Percentiles rank a stretch among this genome's conserved stretches.
phyloP scores from a whole-genome alignment of 30 jellyfish, hydroid and myxozoan species.

The Aurelia sp. region DNA sequence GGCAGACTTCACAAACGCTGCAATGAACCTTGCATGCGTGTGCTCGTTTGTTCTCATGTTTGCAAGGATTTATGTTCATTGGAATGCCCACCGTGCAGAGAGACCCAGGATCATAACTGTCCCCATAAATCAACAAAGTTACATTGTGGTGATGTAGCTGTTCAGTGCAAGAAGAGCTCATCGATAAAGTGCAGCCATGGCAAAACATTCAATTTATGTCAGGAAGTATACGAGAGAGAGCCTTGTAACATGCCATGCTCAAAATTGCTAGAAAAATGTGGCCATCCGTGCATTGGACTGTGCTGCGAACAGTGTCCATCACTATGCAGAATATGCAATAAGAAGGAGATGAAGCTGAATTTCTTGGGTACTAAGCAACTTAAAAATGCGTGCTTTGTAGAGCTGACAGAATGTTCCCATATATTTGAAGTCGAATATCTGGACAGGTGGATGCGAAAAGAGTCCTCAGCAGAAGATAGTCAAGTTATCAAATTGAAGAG shows the following conservation, averaged over 20 bases:
- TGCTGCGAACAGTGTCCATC: slow-evolving; percentile 82
- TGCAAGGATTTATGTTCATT: slow-evolving; percentile 51
- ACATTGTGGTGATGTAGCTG: slow-evolving; percentile 48
- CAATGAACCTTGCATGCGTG: slow-evolving; percentile 29
- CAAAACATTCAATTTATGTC: slow-evolving; percentile 46
- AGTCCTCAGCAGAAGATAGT: no score
- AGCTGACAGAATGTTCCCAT: slow-evolving; percentile 21
- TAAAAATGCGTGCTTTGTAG: slow-evolving; percentile 18
- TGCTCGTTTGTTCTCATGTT: slow-evolving; percentile 49
- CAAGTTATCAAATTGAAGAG: no score
- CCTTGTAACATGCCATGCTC: slow-evolving; percentile 72
- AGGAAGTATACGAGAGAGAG: slow-evolving; percentile 59
- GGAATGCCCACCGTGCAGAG: slow-evolving; percentile 70
- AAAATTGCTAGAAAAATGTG: background rate
- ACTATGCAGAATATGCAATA: slow-evolving; percentile 48
- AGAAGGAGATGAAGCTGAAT: slow-evolving; percentile 5
- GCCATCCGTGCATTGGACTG: slow-evolving; percentile 65
- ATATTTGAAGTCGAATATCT: slow-evolving; percentile 39
- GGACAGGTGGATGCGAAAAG: slow-evolving; percentile 29
- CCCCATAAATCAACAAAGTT: slow-evolving; percentile 27
- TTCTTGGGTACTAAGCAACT: slow-evolving; percentile 41
- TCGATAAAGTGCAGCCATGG: slow-evolving; percentile 43
- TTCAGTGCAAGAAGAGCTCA: slow-evolving; percentile 59
- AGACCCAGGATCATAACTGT: slow-evolving; percentile 11
- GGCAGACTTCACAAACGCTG: slow-evolving; percentile 74